These are phyloP conservation scores for Platichthys stellatus DNA, from an alignment of 2,113 vertebrate species.

Conservation along the genomic window DNA sequence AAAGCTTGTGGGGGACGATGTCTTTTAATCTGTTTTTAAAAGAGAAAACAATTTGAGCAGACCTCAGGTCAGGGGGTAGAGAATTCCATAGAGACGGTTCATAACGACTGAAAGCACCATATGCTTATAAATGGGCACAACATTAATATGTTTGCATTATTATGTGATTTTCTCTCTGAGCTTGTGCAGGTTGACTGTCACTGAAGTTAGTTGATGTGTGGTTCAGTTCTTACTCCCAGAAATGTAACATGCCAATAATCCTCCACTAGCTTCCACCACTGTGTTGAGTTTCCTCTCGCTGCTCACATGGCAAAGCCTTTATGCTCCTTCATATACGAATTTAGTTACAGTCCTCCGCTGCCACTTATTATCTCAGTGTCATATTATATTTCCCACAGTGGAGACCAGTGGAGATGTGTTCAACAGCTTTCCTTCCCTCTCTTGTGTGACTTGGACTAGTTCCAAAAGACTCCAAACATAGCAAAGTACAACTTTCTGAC, in stretches of 20 bases:
- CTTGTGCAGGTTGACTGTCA: slow-evolving; percentile 29
- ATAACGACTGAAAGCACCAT: too few relatives aligned
- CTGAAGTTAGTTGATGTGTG: slow-evolving; percentile 28
- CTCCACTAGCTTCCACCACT: slow-evolving; percentile 26
- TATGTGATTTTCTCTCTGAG: neutral
- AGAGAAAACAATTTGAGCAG: too few relatives aligned
- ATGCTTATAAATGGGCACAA: neutral
- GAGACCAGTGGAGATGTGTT: slow-evolving; percentile 52
- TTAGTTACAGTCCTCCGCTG: slow-evolving; percentile 71
- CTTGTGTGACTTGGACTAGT: slow-evolving; percentile 74
- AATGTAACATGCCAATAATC: slow-evolving; percentile 35
- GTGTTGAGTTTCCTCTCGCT: slow-evolving; percentile 26
- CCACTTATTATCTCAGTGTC: slow-evolving; percentile 71
- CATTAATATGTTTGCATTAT: neutral
- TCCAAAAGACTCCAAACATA: slow-evolving; percentile 74
- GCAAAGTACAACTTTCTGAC: slow-evolving; percentile 71
- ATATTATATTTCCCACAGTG: slow-evolving; percentile 72
- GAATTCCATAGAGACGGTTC: too few relatives aligned
- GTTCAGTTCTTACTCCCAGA: slow-evolving; percentile 31
- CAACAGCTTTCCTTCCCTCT: slow-evolving; percentile 61
- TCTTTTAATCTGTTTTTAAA: too few relatives aligned
- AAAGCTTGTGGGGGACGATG: too few relatives aligned
- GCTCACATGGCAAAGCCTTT: slow-evolving; percentile 52
- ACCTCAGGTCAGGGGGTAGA: too few relatives aligned
- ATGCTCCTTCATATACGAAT: slow-evolving; percentile 59